These are phyloP conservation scores for Dolichomitus sp. DNA, from an alignment of 2,888 invertebrate genomes.

Conservation along the genomic window DNA sequence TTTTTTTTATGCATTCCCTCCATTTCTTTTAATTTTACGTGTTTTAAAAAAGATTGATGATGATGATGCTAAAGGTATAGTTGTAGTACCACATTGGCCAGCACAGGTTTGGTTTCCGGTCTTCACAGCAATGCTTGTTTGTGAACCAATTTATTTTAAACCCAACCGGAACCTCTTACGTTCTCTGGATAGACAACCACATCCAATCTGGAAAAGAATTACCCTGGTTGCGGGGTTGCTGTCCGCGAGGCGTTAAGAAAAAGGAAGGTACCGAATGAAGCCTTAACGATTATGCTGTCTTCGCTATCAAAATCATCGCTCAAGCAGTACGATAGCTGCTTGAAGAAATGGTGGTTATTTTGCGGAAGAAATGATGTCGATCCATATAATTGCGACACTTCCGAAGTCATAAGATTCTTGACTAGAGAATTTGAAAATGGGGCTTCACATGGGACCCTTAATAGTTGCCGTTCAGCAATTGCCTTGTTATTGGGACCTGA, in stretches of 20 bases:
- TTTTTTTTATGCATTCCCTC: slow-evolving; percentile 69
- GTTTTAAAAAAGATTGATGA: too few species aligned
- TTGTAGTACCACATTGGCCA: too few species aligned
- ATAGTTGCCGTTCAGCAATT: slow-evolving; percentile 38
- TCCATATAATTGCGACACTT: slow-evolving; percentile 16
- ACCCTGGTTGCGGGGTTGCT: slow-evolving; percentile 53
- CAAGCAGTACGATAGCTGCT: neutral
- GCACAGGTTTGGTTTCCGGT: slow-evolving; percentile 62
- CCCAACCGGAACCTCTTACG: slow-evolving; percentile 43
- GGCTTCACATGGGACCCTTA: slow-evolving; percentile 36
- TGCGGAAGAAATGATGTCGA: neutral
- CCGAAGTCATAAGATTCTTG: slow-evolving; percentile 12
- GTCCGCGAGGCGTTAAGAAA: slow-evolving; percentile 43
- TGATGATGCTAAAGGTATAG: too few species aligned
- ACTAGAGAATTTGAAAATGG: slow-evolving; percentile 14
- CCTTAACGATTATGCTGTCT: slow-evolving; percentile 35
- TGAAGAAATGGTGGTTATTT: slow-evolving; percentile 27
- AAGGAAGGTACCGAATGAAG: slow-evolving; percentile 33
- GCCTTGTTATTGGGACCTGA: neutral
- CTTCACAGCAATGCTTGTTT: slow-evolving; percentile 49
- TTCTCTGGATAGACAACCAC: slow-evolving; percentile 30
- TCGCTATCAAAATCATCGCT: slow-evolving; percentile 12
- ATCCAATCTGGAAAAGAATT: neutral
- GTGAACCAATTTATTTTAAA: slow-evolving; percentile 57
- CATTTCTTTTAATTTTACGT: slow-evolving; percentile 61